A percentile compares a stretch with the other conserved stretches of the same genome.
phyloP scores from a whole-genome alignment of 2,888 invertebrate species.

The Polyploca ridens region DNA sequence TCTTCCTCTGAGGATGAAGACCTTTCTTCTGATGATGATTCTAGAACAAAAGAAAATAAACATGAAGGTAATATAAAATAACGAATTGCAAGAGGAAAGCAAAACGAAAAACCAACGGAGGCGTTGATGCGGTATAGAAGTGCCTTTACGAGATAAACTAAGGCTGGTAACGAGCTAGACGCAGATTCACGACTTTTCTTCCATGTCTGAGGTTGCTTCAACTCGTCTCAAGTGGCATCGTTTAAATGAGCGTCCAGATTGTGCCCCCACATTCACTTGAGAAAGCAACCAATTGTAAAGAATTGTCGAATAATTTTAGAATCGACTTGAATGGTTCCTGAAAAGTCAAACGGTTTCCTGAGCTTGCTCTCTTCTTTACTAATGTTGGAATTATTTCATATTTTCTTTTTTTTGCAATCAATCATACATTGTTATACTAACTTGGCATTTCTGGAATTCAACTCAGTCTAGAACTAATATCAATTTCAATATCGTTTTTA shows the following conservation, averaged over 20 bases:
- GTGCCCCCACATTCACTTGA: conserved; percentile 47
- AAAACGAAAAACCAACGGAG: conserved; percentile 9
- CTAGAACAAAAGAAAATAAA: conserved; percentile 58
- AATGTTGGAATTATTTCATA: conserved; percentile 19
- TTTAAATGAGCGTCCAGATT: conserved; percentile 62
- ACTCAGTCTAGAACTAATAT: no score
- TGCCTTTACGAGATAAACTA: conserved; percentile 46
- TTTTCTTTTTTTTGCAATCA: no score
- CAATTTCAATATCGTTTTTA: no score
- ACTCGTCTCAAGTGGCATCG: conserved; percentile 63
- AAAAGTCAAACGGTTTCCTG: no score
- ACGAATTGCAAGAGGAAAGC: background rate
- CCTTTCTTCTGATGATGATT: conserved; percentile 74
- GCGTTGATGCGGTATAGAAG: conserved; percentile 25
- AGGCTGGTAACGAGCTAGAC: conserved; percentile 55
- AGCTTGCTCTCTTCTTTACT: no score
- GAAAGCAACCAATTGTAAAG: conserved; percentile 50
- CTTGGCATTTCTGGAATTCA: no score
- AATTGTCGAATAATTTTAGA: conserved; percentile 31
- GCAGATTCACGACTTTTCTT: conserved; percentile 47
- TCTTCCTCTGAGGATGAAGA: conserved; percentile 84
- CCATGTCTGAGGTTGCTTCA: conserved; percentile 55
- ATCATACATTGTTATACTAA: no score
- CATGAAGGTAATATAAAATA: conserved; percentile 3
- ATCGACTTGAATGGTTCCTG: conserved; percentile 22